Percentiles rank a stretch among this genome's conserved stretches.
phyloP scores from a whole-genome alignment of 2,113 vertebrate genomes.

The Onychostruthus taczanowskii region DNA sequence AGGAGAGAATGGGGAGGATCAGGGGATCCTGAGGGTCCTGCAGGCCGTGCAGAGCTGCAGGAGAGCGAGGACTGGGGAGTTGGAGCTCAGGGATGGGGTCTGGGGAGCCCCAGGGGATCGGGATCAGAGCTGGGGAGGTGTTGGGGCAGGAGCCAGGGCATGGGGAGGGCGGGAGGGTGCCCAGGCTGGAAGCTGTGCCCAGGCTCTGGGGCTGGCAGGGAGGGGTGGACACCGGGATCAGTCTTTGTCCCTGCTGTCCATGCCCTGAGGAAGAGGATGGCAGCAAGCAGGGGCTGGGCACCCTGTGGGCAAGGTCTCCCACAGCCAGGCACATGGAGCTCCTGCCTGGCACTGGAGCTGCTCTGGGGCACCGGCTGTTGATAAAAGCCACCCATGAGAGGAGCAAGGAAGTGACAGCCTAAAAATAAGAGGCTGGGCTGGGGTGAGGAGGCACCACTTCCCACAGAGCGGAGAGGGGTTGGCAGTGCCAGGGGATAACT shows the following conservation, averaged over 20 bases:
- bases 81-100: background rate
- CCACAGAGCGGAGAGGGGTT: background rate
- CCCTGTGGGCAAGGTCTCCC: background rate
- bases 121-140: background rate
- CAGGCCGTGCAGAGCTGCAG: background rate
- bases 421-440: constrained; percentile 29
- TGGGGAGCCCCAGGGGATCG: too few species aligned
- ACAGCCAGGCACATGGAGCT: accelerated
- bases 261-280: background rate
- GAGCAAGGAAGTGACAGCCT: background rate
- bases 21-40: background rate
- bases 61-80: background rate
- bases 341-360: background rate
- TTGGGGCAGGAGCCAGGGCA: background rate
- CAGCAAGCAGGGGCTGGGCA: background rate
- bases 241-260: background rate
- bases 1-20: background rate
- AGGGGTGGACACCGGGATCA: accelerated
- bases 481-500: background rate
- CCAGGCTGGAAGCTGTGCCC: background rate
- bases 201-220: background rate
- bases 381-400: background rate
- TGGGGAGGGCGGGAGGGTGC: accelerated
- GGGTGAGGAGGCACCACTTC: background rate
- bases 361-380: background rate